Evolutionary conservation across 2,113 vertebrate genomes (phyloP).

Genomic region (Lepus europaeus): DNA sequence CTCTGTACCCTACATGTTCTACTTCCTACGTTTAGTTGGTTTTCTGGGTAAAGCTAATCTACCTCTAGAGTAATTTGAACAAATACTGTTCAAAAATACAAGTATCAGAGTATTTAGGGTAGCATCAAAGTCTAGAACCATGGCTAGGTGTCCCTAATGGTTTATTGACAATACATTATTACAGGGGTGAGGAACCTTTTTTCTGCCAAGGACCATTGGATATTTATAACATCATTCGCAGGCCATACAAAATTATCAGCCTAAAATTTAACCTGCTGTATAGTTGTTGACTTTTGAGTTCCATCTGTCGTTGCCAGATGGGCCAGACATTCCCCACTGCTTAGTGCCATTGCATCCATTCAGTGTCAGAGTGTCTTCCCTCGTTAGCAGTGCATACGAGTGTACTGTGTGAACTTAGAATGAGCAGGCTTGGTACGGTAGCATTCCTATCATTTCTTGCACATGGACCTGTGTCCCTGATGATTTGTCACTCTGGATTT

Average conservation of each 20-base stretch:
- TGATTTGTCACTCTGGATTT: neutral
- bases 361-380: neutral
- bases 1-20: neutral
- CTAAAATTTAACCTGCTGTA: no score
- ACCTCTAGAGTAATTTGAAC: slow-evolving; percentile 50
- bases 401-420: neutral
- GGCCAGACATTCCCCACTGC: no score
- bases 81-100: slow-evolving; percentile 46
- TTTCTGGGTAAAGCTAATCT: slow-evolving; percentile 62
- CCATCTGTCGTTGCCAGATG: no score
- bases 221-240: no score
- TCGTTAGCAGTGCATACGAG: neutral
- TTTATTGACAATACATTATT: neutral
- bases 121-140: slow-evolving; percentile 23
- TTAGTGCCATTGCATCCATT: neutral
- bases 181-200: neutral
- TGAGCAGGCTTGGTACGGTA: neutral
- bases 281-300: no score
- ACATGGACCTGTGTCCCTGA: neutral
- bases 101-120: slow-evolving; percentile 18
- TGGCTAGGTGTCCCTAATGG: neutral
- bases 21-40: neutral
- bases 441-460: neutral
- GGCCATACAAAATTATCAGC: no score
- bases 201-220: no score